These are phyloP conservation scores for Drosophila borborema DNA, from an alignment of 2,888 invertebrate species.

Conservation along the genomic window DNA sequence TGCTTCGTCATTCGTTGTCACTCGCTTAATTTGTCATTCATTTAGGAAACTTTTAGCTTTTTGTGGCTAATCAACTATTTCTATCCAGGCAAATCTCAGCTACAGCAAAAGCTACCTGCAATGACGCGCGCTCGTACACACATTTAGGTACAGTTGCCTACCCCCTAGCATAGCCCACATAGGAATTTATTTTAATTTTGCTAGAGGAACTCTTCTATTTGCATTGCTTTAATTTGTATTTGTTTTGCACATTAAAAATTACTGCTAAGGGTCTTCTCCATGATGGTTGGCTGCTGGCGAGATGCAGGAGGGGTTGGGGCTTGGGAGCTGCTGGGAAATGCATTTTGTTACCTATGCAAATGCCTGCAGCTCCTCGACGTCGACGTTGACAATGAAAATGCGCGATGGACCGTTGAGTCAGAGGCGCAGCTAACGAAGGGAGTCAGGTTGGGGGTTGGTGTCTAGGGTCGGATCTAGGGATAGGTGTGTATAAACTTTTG, in stretches of 20 bases:
- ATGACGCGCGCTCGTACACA: not conserved
- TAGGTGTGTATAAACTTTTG: constrained; percentile 29
- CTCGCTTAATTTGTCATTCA: constrained; percentile 10
- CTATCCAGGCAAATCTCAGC: not conserved
- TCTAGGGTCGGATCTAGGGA: not conserved
- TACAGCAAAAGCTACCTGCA: constrained; percentile 18
- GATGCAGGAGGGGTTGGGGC: not conserved
- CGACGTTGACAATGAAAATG: constrained; percentile 55
- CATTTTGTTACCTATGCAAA: constrained; percentile 42
- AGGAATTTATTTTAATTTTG: constrained; percentile 62
- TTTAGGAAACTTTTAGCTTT: constrained; percentile 8
- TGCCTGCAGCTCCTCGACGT: constrained; percentile 16
- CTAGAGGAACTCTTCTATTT: constrained; percentile 58
- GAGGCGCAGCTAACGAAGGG: constrained; percentile 15
- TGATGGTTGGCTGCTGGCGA: not conserved
- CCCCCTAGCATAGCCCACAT: constrained; percentile 11
- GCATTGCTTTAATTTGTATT: constrained; percentile 72
- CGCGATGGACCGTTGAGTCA: constrained; percentile 10
- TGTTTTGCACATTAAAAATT: constrained; percentile 69
- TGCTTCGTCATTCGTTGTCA: not conserved
- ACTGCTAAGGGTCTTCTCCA: constrained; percentile 20
- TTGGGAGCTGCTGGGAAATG: constrained; percentile 29
- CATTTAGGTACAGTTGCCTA: not conserved
- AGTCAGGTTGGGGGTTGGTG: not conserved
- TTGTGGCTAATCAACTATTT: constrained; percentile 21